phyloP scores from a whole-genome alignment of 2,888 invertebrate species.

The Drosophila mercatorum region DNA sequence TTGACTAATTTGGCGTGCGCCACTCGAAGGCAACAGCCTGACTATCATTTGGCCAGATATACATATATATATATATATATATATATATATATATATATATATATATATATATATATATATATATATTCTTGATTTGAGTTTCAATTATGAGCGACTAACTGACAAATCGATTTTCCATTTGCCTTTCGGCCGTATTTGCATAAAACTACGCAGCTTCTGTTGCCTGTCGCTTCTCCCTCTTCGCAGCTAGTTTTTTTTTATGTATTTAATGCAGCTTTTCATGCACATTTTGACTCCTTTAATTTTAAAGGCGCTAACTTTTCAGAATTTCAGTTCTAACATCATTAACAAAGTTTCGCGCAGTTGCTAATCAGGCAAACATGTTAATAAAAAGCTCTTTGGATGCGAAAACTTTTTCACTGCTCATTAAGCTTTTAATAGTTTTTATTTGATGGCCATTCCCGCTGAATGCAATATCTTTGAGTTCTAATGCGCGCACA shows the following conservation, averaged over 20 bases:
- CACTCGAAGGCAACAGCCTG: background rate
- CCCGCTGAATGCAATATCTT: constrained; percentile 23
- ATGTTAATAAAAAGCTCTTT: background rate
- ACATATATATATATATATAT: background rate
- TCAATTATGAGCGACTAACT: constrained; percentile 18
- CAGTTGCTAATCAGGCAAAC: background rate
- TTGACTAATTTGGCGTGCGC: constrained; percentile 19
- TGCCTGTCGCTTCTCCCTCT: background rate
- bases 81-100: too few relatives aligned
- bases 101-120: background rate
- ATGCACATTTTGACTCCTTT: background rate
- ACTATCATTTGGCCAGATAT: too few relatives aligned
- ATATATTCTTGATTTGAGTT: constrained; percentile 7
- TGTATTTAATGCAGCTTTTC: constrained; percentile 23
- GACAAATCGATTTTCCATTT: constrained; percentile 60
- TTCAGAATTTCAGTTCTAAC: background rate
- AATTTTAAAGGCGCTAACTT: background rate
- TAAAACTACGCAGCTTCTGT: constrained; percentile 21
- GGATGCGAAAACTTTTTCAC: background rate
- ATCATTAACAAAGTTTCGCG: background rate
- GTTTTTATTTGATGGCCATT: constrained; percentile 16
- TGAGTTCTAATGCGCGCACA: constrained; percentile 49
- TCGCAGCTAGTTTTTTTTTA: constrained; percentile 32
- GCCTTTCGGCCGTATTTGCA: constrained; percentile 45
- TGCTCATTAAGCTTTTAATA: constrained; percentile 2